Evolutionary conservation across 2,113 vertebrate genomes (phyloP).

Genomic region (Psilopogon haemacephalus): DNA sequence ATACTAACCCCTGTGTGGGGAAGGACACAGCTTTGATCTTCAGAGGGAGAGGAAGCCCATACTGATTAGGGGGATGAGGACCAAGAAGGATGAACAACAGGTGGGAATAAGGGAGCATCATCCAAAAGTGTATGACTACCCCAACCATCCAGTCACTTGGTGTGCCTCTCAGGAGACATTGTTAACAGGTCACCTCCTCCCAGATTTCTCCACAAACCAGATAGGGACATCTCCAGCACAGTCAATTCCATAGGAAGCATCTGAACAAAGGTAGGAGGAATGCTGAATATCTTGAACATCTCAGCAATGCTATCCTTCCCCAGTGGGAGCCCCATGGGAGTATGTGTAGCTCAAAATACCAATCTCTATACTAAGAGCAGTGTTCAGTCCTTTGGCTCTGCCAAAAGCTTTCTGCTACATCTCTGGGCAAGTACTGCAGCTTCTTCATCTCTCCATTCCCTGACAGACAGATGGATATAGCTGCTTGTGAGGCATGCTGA

Average conservation of each 20-base stretch:
- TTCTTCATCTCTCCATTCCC: background rate
- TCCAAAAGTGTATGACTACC: fast-evolving
- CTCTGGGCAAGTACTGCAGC: background rate
- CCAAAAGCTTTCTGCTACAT: background rate
- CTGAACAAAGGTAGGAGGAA: background rate
- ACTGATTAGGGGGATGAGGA: background rate
- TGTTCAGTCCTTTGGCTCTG: background rate
- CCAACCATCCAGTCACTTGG: background rate
- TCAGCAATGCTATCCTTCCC: background rate
- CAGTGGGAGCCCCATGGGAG: background rate
- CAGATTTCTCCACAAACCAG: background rate
- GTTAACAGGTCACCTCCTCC: background rate
- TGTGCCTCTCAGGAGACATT: background rate
- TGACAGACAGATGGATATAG: background rate
- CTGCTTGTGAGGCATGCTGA: background rate
- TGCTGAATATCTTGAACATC: background rate
- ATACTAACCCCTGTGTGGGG: background rate
- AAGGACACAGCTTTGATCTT: background rate
- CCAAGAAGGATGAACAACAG: background rate
- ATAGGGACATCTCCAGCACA: background rate
- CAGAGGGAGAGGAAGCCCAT: background rate
- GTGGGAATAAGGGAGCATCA: background rate
- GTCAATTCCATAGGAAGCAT: background rate
- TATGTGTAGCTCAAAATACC: background rate
- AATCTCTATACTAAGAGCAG: background rate